Evolutionary conservation across 2,888 invertebrate species (phyloP), one percentile per base, ranked within the genome.

Genomic region (Noctua comes): DNA sequence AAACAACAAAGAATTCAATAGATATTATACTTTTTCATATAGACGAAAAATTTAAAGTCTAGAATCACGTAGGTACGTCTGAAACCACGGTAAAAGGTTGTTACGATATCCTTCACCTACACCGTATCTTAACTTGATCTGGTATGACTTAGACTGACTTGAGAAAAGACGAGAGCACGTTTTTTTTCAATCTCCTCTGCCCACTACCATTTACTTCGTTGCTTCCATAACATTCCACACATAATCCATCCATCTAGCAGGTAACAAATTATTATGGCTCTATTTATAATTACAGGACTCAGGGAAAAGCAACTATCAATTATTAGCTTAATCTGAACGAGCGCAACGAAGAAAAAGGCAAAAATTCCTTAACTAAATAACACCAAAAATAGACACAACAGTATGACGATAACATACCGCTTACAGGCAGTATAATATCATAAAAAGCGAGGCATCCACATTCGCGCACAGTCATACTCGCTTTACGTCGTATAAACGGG

Each of bases 391-490:
- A 84, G 40, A 66, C 36, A 64, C 70, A 78, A 75, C 68, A 73
- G 73, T 16, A 51, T 75, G n/a, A 69, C 59, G 88, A 87, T 88
- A 87, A 80, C 86, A 84, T 75, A 78, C 77, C 77, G 74, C 81
- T 81, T 74, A 86, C 75, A 79, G 62, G 36, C 70, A 51, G 76
- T 88, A 66, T 66, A 57, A 86, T 82, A 78, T 66, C 79, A 80
- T 87, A 83, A 85, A 85, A 81, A 83, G 27, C 48, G 75, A 84
- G 71, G 75, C 76, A 65, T 54, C 36, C 69, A 71, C 76, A 80
- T 84, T 74, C 57, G 70, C 76, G 76, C 79, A 74, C 82, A 79
- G 77, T 86, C 87, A 77, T 62, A 76, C 68, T 75, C 71, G 51
- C 70, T 83, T 83, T 80, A 83, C 71, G 72, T 75, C 68, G 62